Conservation (phyloP, 2,797 vertebrate genomes). For the Tokudaia muenninki region DNA sequence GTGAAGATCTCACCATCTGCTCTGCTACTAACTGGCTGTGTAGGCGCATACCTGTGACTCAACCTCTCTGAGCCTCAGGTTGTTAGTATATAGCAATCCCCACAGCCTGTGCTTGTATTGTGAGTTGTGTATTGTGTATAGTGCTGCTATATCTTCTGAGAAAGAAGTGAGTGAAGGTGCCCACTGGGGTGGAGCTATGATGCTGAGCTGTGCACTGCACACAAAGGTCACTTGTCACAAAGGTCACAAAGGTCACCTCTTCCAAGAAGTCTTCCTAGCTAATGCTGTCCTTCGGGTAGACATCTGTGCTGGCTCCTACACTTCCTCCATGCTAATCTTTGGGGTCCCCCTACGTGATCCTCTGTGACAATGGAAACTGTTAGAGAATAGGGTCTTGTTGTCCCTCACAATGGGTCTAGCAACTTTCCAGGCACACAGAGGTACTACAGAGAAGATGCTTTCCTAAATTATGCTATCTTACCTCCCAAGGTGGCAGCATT, state of each 20-base stretch:
- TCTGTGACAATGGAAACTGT: neutral
- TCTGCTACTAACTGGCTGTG: neutral
- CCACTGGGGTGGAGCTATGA: accelerated
- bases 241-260: neutral
- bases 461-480: no score
- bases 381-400: neutral
- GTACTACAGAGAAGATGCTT: neutral
- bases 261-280: neutral
- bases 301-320: neutral
- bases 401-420: neutral
- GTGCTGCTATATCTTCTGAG: neutral
- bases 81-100: neutral
- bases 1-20: neutral
- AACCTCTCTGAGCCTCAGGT: neutral
- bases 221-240: no score
- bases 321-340: neutral
- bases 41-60: neutral
- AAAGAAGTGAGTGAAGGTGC: neutral
- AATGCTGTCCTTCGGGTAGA: neutral
- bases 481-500: no score
- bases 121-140: neutral
- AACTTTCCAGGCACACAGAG: neutral
- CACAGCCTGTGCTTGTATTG: neutral
- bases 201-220: neutral
- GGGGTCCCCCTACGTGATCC: no score